Evolutionary conservation across 2,797 vertebrate genomes (phyloP), one percentile per base, ranked within the genome.

Genomic region (Periophthalmus magnuspinnatus): DNA sequence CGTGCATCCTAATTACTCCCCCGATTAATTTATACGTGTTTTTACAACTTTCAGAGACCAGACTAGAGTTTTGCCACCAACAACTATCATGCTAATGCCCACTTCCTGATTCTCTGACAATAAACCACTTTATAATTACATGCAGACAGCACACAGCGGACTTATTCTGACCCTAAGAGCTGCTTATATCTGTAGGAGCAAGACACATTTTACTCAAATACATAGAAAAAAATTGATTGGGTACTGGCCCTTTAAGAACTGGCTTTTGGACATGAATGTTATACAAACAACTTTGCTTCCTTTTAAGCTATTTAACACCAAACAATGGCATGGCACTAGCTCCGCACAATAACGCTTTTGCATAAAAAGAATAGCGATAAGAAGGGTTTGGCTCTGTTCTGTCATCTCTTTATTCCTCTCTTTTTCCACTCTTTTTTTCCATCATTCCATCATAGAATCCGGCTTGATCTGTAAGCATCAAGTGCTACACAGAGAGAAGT

Each of bases 271-370:
- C 80, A 74, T 83, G 72, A 70, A n/a, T 77, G 90, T 84, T 84
- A 85, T 81, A 89, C 89, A 91, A 92, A 92, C 86, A 87, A 84
- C 87, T 79, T 88, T 80, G 65, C 82, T 70, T 60, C 85, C 82
- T 86, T 89, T 90, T 92, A 91, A 91, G 90, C 90, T 89, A 87
- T 93, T 92, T 91, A 93, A 92, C 84, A 82, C 90, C 87, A 90
- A 92, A 94, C 93, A 93, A 93, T 92, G 83, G 90, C 78, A 84
- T 77, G 82, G 88, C 88, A 88, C 86, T 88, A 89, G 90, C 90
- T 82, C 84, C 73, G 81, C 89, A 89, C 91, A 90, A 91, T 92
- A 92, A 91, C 83, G 89, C 89, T 82, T 90, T 91, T 90, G 90
- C 91, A 89, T 89, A 90, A 80, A 82, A 89, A 89, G 85, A 90